Evolutionary conservation across 2,113 vertebrate species (phyloP), one percentile per base, ranked within the genome.

Genomic region (Dascyllus trimaculatus): DNA sequence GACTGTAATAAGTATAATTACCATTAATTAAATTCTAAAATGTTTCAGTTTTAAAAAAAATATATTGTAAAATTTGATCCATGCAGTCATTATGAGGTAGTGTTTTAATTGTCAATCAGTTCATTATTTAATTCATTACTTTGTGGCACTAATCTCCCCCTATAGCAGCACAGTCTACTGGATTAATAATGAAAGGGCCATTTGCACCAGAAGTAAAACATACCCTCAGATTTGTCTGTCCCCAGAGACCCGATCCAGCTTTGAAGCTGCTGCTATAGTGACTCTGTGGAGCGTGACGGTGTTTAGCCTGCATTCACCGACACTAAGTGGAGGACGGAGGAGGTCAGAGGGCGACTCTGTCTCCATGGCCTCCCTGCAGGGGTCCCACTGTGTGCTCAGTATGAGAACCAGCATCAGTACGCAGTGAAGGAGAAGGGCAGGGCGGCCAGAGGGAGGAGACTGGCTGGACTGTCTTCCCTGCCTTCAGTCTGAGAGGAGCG

Each of bases 331-430:
- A 75, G 62, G 70, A 35, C 9, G 18, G 67, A 19, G 26, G 51
- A 62, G 78, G 60, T 87, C 85, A 71, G 40, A 62, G 75, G 56
- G 59, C 7, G 49, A 10, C 66, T 45, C 60, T 25, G 52, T 52
- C 74, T 38, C 60, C 15, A n/a, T 71, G 78, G 29, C 3, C 29
- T 29, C 29, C 29, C 29, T 5, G 29, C 29, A 4, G 29, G 29
- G 29, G 60, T 65, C 64, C 56, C 35, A 40, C 78, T 81, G 57
- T 59, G 75, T 38, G 74, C 70, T 62, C 21, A 43, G 71, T 53
- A 61, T 69, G 78, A 81, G 53, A 81, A 68, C 71, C 64, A 25
- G 38, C 64, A 29, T 57, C 56, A n/a, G 10, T 8, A 19, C 57
- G 7, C 67, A 68, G 60, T 60, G 65, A 79, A 79, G 73, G 52